phyloP scores from a whole-genome alignment of 1,140 invertebrate species.

The Drosophila subobscura region DNA sequence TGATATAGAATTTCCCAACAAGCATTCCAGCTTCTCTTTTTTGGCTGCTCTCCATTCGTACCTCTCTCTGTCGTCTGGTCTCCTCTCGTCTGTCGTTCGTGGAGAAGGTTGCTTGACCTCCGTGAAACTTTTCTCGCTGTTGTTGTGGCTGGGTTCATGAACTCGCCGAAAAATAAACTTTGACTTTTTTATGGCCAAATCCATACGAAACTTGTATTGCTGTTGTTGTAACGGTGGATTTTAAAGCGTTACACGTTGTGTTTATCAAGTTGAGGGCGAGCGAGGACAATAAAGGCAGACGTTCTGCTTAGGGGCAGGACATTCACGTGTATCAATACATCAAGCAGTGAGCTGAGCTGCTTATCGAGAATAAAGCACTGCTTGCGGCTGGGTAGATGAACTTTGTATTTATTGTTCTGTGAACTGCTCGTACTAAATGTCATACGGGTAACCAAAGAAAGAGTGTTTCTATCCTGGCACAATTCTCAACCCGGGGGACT shows the following conservation, averaged over 20 bases:
- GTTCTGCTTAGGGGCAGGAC: too few relatives aligned
- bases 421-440: too few relatives aligned
- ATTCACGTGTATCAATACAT: too few relatives aligned
- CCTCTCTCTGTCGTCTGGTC: neutral
- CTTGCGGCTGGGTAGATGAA: too few relatives aligned
- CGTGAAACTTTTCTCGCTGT: conserved; percentile 23
- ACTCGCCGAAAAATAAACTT: conserved; percentile 69
- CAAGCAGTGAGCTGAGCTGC: too few relatives aligned
- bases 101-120: conserved; percentile 47
- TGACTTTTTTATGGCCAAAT: conserved; percentile 71
- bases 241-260: conserved; percentile 56
- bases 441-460: conserved; percentile 12
- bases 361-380: too few relatives aligned
- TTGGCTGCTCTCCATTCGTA: conserved; percentile 17
- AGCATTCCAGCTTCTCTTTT: conserved; percentile 35
- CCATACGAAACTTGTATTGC: conserved; percentile 56
- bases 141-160: conserved; percentile 63
- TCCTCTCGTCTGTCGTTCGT: neutral
- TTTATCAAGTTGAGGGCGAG: conserved; percentile 43
- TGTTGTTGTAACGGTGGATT: conserved; percentile 36
- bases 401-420: too few relatives aligned
- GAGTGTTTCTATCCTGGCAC: conserved; percentile 42
- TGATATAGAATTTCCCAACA: conserved; percentile 47
- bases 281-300: conserved; percentile 47
- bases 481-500: conserved; percentile 17